phyloP scores from a whole-genome alignment of 2,113 vertebrate genomes.

The Balaenoptera acutorostrata region DNA sequence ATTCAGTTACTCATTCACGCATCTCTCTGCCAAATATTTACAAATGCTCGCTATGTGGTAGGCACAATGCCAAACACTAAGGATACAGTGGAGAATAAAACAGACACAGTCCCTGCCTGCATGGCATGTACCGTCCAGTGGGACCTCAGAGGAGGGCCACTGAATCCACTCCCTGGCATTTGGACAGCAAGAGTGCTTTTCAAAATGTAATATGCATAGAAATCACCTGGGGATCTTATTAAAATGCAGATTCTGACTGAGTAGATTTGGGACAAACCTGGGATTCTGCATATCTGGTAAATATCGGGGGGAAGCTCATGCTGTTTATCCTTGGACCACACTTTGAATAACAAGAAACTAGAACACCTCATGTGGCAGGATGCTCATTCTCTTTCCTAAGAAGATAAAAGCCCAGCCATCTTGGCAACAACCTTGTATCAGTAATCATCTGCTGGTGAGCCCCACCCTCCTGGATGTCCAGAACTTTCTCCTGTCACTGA shows the following conservation, averaged over 20 bases:
- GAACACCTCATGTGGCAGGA: not conserved
- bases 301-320: not conserved
- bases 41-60: accelerated
- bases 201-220: not conserved
- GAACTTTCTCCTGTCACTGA: not conserved
- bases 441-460: not conserved
- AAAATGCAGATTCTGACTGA: not conserved
- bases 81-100: not conserved
- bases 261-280: not conserved
- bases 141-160: too few species aligned
- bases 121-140: not conserved
- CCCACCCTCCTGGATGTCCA: not conserved
- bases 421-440: not conserved
- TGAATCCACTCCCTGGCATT: accelerated
- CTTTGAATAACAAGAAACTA: not conserved
- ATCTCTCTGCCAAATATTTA: not conserved
- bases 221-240: not conserved
- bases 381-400: not conserved
- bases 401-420: not conserved
- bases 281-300: not conserved
- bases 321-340: not conserved
- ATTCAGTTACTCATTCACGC: not conserved
- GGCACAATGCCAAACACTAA: not conserved
- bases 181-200: not conserved
- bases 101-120: not conserved